Percentiles rank a stretch among this genome's conserved stretches.
Evolutionary conservation across 2,113 vertebrate species (phyloP).

Genomic region (Galeopterus variegatus): DNA sequence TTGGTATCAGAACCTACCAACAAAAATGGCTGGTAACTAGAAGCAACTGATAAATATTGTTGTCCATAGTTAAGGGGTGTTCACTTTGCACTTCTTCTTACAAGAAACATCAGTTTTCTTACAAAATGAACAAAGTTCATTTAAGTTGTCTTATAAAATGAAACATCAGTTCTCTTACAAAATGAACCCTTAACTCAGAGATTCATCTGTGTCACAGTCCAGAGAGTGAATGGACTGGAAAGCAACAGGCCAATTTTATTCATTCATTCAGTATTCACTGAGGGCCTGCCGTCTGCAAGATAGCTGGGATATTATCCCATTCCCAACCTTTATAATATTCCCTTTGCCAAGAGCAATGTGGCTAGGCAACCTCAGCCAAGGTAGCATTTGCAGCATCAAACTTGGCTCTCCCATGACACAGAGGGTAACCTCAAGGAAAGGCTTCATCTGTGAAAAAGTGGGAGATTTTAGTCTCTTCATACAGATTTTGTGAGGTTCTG

Average conservation of each 20-base stretch:
- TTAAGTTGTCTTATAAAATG: slow-evolving; percentile 30
- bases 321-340: not conserved
- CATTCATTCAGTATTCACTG: slow-evolving; percentile 15
- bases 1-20: slow-evolving; percentile 49
- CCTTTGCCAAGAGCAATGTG: not conserved
- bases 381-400: not conserved
- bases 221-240: slow-evolving; percentile 36
- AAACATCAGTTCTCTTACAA: slow-evolving; percentile 64
- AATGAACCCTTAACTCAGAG: slow-evolving; percentile 41
- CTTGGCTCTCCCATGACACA: not conserved
- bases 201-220: slow-evolving; percentile 56
- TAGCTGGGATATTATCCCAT: not conserved
- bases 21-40: slow-evolving; percentile 29
- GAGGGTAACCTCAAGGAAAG: not conserved
- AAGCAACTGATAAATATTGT: slow-evolving; percentile 37
- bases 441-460: slow-evolving; percentile 24
- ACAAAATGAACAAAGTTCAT: slow-evolving; percentile 44
- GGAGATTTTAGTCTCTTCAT: slow-evolving; percentile 44
- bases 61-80: not conserved
- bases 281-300: not conserved
- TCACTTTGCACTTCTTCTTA: slow-evolving; percentile 63
- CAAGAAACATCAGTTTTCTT: slow-evolving; percentile 55
- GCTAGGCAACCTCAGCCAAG: not conserved
- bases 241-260: slow-evolving; percentile 38
- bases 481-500: slow-evolving; percentile 59